Evolutionary conservation across 2,888 invertebrate genomes (phyloP), one percentile per base, ranked within the genome.

Genomic region (Netelia melanura): DNA sequence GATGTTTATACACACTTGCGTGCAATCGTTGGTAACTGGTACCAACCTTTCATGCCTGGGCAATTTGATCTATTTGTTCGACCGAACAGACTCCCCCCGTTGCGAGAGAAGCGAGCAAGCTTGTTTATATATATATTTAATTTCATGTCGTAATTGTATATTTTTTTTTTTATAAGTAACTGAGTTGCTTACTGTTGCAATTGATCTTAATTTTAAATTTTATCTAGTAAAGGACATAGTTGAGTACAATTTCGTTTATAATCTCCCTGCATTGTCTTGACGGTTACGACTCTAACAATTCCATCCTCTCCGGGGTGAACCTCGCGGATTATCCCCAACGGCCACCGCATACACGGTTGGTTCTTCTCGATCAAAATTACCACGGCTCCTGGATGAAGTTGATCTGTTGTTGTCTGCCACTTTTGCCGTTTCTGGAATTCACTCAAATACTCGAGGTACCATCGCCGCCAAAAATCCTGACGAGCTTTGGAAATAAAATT

Each of bases 361-460:
- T 79, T 74, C 8, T 78, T 79, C 3, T 72, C 72, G 21, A 72
- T 71, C 9, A 71, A 0, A 43, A 58, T 58, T 48, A 52, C 68
- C 48, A 52, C 61, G 14, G 81, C 67, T 17, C 85, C 83, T 2
- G 74, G 25, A 56, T 82, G 75, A 11, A 88, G 30, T 0, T 80
- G 68, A 2, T 61, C 75, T 11, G 25, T 68, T 0, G 80, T 11
- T 1, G 54, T 74, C 5, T 68, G 56, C 90, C 90, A 90, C 78
- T 91, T 89, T 3, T 85, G 83, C n/a, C 90, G 64, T 56, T 87
- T 83, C 67, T 91, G 90, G 0, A 91, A 86, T n/a, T 86, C 84
- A 25, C 56, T 44, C 8, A 90, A 83, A 64, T 90, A 90, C 65
- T 89, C 90, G 83, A 76, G 79, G 25, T 83, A 72, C 86, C 88